A percentile compares a stretch with the other conserved stretches of the same genome.
phyloP scores from a whole-genome alignment of 1,140 invertebrate genomes.

The Dinothrombium tinctorium region DNA sequence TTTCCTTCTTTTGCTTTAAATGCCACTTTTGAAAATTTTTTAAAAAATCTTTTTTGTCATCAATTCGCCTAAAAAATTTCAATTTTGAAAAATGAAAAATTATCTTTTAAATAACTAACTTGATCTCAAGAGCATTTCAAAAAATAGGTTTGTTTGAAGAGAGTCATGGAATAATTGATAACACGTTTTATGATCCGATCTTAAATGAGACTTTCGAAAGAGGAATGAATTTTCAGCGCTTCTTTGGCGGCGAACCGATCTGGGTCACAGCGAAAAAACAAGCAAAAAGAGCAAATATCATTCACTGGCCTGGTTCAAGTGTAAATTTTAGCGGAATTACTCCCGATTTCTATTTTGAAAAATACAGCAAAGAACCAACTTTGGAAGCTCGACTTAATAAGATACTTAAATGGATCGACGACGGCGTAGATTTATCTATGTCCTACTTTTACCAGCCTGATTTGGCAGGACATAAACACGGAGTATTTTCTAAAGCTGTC shows the following conservation, averaged over 20 bases:
- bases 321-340: background rate
- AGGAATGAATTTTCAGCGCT: background rate
- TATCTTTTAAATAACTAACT: no score
- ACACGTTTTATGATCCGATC: background rate
- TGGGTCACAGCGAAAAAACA: background rate
- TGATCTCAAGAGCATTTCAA: no score
- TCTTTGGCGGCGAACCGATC: background rate
- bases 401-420: conserved; percentile 10
- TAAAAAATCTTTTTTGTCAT: no score
- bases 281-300: background rate
- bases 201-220: background rate
- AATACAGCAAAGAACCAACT: no score
- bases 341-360: background rate
- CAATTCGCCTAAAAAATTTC: no score
- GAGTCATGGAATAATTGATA: conserved; percentile 3
- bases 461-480: conserved; percentile 9
- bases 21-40: no score
- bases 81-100: no score
- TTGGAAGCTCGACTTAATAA: conserved; percentile 6
- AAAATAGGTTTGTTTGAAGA: background rate
- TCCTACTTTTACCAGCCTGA: conserved; percentile 15
- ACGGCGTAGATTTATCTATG: conserved; percentile 11
- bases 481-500: conserved; percentile 4
- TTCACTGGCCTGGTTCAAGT: background rate
- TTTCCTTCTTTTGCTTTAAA: no score